These are phyloP conservation scores for Eupithecia insigniata DNA, from an alignment of 2,888 invertebrate genomes.

Conservation along the genomic window DNA sequence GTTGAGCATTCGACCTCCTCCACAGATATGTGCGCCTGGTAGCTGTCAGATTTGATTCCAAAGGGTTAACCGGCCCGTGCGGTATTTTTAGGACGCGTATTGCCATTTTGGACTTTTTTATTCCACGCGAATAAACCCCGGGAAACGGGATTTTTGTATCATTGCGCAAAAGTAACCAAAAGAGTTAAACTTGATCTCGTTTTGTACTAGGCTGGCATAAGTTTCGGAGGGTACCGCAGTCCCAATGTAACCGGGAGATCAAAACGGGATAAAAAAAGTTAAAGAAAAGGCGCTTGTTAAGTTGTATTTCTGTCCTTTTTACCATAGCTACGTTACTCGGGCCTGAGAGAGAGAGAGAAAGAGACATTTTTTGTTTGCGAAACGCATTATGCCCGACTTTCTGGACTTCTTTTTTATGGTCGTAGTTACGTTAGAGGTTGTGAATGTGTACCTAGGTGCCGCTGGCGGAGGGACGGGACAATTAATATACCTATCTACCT, in stretches of 20 bases:
- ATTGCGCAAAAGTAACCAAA: constrained; percentile 37
- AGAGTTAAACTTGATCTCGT: constrained; percentile 47
- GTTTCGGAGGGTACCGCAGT: constrained; percentile 27
- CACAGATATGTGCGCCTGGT: constrained; percentile 57
- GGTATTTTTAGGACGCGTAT: constrained; percentile 38
- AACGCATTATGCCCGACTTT: neutral
- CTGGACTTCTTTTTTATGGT: neutral
- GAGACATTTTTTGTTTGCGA: constrained; percentile 1
- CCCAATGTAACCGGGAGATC: constrained; percentile 26
- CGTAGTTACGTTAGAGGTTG: neutral
- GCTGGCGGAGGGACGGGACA: neutral
- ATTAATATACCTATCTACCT: neutral
- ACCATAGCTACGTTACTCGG: neutral
- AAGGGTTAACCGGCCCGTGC: constrained; percentile 50
- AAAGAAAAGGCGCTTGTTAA: constrained; percentile 16
- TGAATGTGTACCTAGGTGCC: neutral
- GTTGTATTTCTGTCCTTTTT: constrained; percentile 5
- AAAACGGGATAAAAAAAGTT: constrained; percentile 33
- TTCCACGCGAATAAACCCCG: constrained; percentile 16
- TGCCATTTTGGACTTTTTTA: constrained; percentile 30
- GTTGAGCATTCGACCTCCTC: constrained; percentile 54
- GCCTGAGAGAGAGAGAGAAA: constrained; percentile 16
- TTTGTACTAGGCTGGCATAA: constrained; percentile 40
- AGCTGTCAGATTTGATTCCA: constrained; percentile 52
- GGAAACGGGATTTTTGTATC: constrained; percentile 24